These are phyloP conservation scores for Leptosomus discolor DNA, from an alignment of 2,113 vertebrate species.

Conservation along the genomic window DNA sequence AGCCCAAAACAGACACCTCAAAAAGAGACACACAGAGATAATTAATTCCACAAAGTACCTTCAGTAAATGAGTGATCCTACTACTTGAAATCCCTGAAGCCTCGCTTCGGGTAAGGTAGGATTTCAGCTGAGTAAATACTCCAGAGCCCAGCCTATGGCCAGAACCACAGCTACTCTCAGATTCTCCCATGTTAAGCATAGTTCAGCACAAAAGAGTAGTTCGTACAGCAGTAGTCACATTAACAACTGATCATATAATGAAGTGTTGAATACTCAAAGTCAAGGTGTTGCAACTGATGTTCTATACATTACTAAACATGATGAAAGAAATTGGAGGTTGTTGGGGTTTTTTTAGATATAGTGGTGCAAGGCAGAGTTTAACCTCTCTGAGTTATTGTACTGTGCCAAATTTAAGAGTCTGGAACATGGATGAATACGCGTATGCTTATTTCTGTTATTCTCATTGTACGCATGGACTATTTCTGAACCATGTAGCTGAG, in stretches of 20 bases:
- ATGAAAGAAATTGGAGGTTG: not conserved
- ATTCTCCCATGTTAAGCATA: not conserved
- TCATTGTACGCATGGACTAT: not conserved
- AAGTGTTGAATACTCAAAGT: not conserved
- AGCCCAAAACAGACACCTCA: not conserved
- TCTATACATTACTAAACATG: not conserved
- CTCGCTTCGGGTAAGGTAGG: not conserved
- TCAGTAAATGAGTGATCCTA: not conserved
- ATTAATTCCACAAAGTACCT: not conserved
- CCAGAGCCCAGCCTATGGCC: not conserved
- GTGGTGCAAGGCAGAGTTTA: not conserved
- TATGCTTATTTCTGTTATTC: not conserved
- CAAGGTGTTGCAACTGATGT: not conserved
- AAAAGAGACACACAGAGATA: not conserved
- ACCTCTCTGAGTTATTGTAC: not conserved
- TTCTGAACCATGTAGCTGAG: not conserved
- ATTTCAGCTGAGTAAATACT: not conserved
- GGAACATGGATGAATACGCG: rapidly evolving
- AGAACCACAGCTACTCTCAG: not conserved
- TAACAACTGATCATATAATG: not conserved
- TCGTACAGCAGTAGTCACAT: not conserved
- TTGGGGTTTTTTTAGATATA: not conserved
- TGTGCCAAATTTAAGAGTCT: not conserved
- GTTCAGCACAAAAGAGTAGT: not conserved
- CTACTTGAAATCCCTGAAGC: not conserved